These are phyloP conservation scores for Sabatieria punctata DNA, from an alignment of 2,888 invertebrate species.

Conservation along the genomic window DNA sequence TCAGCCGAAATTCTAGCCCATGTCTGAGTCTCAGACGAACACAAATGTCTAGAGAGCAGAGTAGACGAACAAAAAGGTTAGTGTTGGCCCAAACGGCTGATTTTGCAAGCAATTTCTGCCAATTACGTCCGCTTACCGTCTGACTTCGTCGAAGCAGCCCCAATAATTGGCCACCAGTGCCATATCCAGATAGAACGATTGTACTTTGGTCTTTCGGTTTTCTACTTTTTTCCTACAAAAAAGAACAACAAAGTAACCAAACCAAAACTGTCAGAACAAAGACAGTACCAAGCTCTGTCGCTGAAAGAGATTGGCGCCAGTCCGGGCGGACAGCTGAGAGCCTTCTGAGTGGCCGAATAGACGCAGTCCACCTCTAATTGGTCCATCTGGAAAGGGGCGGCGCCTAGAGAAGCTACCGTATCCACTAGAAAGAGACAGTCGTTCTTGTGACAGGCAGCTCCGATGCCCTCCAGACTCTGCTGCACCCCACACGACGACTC, in stretches of 20 bases:
- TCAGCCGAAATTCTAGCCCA: too few species aligned
- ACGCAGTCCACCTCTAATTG: constrained; percentile 54
- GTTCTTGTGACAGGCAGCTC: constrained; percentile 57
- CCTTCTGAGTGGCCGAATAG: constrained; percentile 62
- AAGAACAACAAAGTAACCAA: constrained; percentile 5
- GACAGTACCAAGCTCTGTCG: constrained; percentile 48
- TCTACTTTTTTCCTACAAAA: constrained; percentile 42
- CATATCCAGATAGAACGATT: constrained; percentile 55
- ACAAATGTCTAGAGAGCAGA: too few species aligned
- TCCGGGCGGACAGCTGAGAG: constrained; percentile 58
- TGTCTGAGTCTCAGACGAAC: too few species aligned
- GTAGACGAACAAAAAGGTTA: too few species aligned
- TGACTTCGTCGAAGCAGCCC: constrained; percentile 47
- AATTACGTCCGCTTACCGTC: too few species aligned
- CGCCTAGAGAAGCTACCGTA: constrained; percentile 55
- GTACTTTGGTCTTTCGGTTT: constrained; percentile 41
- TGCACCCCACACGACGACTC: constrained; percentile 70
- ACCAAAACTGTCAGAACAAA: too few species aligned
- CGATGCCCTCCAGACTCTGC: constrained; percentile 59
- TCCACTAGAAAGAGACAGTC: constrained; percentile 54
- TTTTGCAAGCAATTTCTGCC: too few species aligned
- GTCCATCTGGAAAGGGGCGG: constrained; percentile 52
- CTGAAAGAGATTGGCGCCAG: constrained; percentile 57
- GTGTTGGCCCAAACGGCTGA: too few species aligned
- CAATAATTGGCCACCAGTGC: constrained; percentile 56